Base-by-base conservation (phyloP, 2,113 vertebrate genomes). In the Phycodurus eques region DNA sequence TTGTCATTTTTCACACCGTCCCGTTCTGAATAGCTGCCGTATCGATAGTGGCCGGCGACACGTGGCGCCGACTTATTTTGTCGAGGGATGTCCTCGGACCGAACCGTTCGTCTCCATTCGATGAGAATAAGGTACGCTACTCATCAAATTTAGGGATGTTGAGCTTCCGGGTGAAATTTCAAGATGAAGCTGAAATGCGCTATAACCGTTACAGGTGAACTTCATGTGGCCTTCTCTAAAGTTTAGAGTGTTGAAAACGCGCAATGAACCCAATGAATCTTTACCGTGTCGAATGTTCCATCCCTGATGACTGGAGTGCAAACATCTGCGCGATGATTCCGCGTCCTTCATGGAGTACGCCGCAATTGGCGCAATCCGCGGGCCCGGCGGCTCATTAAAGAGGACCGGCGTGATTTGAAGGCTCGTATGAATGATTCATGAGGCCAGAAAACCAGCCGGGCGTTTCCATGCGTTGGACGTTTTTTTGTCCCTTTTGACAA, bases 71-170 rank as follows among this genome's bases (percentile, higher is more conserved):
- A 81, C 56, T 31, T 27, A 76, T 73, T 75, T 68, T 80, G 75
- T 63, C 74, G 80, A 81, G 77, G 76, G 74, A 82, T 86, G 83
- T 84, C 80, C 80, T 79, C 68, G 75, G 78, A 79, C 81, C 69
- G 73, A 69, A 74, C 65, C 78, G 85, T 87, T 87, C 75, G 85
- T 92, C 87, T 88, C 59, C 85, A 84, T 88, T 88, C 87, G 83
- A 80, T 46, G 74, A 44, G 77, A 27, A 71, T 84, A 63, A 78
- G 79, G 77, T 83, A 72, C 77, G 74, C 63, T 67, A 66, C 27
- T 31, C 11, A 15, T 13, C 4, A 49, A 49, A 49, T 5, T 49
- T 49, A 1, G 15, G 13, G 5, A 13, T 49, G 5, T 49, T 49
- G 47, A 15, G 14, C 17, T 49, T 17, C 47, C 27, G 27, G 27